Evolutionary conservation across 2,797 vertebrate genomes (phyloP).

Genomic region (Vireo griseus): DNA sequence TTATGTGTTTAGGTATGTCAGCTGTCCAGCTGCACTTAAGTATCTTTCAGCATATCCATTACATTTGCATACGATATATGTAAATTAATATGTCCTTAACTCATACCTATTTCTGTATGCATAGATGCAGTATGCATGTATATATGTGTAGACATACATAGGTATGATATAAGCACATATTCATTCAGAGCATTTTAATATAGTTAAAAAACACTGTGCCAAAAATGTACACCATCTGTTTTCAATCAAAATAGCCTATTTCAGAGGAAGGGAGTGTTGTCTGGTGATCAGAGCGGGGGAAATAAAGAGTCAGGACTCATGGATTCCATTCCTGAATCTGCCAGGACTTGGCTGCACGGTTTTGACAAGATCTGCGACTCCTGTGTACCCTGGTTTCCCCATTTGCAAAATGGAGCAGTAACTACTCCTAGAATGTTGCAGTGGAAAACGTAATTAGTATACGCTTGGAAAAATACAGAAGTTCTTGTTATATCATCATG

Average conservation of each 20-base stretch:
- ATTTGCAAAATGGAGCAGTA: background rate
- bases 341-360: background rate
- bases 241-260: conserved; percentile 66
- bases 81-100: conserved; percentile 57
- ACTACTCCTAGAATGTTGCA: background rate
- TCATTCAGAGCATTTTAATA: conserved; percentile 65
- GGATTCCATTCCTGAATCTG: conserved; percentile 39
- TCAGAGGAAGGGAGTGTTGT: conserved; percentile 58
- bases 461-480: background rate
- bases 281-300: conserved; percentile 48
- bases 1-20: conserved; percentile 48
- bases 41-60: conserved; percentile 59
- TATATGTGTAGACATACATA: background rate
- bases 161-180: conserved; percentile 60
- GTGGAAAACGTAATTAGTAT: conserved; percentile 4
- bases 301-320: conserved; percentile 33
- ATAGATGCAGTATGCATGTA: background rate
- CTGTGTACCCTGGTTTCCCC: background rate
- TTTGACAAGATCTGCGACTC: conserved; percentile 21
- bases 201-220: conserved; percentile 46
- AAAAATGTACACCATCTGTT: conserved; percentile 68
- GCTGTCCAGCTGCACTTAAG: conserved; percentile 57
- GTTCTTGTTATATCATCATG: background rate
- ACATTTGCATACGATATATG: conserved; percentile 37
- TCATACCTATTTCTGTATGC: conserved; percentile 41